Evolutionary conservation across 1,140 invertebrate genomes (phyloP), one percentile per base, ranked within the genome.

Genomic region (Odontomachus brunneus): DNA sequence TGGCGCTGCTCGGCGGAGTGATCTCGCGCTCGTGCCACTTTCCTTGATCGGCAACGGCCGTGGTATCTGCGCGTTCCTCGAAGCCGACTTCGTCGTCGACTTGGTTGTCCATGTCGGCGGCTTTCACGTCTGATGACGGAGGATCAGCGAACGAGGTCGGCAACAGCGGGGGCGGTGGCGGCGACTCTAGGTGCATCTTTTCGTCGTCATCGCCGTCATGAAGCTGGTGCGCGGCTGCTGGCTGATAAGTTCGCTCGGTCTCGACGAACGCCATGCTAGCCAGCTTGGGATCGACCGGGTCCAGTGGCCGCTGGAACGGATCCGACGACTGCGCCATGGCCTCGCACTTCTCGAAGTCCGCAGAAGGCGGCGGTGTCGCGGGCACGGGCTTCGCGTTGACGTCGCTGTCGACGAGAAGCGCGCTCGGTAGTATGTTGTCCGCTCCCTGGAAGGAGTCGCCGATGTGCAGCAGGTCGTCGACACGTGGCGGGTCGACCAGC

Each of bases 201-300:
- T 80, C 17, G 14, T 65, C 24, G 3, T 81, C 74, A 12, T 63
- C n/a, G 44, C 44, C 51, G 4, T 69, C 55, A n/a, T 75, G 24
- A 2, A 51, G 14, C 12, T 74, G 67, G 5, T 26, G 67, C 19
- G 66, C 44, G 19, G 24, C 11, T 53, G 55, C n/a, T n/a, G n/a
- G n/a, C 69, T 38, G 48, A 48, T 53, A 38, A 3, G 76, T 15
- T 11, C 86, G 86, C 65, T 92, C 91, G 87, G 93, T 93, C 44
- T 95, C 94, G 67, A 95, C 92, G 87, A 95, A 96, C 63, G 92
- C 94, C 92, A 95, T 93, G 24, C 94, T 93, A 44, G 93, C 93
- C 44, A 85, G 78, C 67, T 92, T 94, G 15, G 92, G 83, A 73
- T 94, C 92, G 24, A 89, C 86, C 29, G 84, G 76, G 84, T 86